Base-by-base conservation (phyloP, 2,888 invertebrate genomes). In the Phorcus lineatus region DNA sequence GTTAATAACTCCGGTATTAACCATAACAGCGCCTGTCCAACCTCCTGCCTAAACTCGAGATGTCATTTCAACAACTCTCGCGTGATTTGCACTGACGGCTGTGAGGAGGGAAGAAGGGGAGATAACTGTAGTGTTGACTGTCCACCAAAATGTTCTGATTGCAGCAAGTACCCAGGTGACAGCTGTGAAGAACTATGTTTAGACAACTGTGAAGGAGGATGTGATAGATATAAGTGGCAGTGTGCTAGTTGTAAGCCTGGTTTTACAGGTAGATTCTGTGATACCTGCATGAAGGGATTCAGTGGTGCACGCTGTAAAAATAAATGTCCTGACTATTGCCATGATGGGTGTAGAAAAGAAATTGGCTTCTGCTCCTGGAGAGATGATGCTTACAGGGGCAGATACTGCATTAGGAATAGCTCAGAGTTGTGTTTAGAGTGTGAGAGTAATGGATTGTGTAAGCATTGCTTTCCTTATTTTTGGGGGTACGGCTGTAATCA, bases 61-160 rank as follows among this genome's bases (percentile, higher is more conserved):
- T 62, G 62, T 28, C 28, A 62, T 16, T 28, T 62, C 67, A 82
- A 85, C 80, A 85, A 81, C 62, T 79, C 81, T 0, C 79, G 80
- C 54, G 85, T 82, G 0, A 62, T 76, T 1, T 85, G 85, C 76
- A 79, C 81, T 9, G 47, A 47, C 16, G 85, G 84, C 2, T 85
- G 85, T 79, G 80, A 77, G 24, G 75, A 75, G 17, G 85, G 84
- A 6, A 83, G 80, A 67, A 40, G 7, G 24, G 85, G 85, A 4
- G 78, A 78, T 11, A 66, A 74, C 4, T 83, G 85, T 17, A 28
- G 24, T 3, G 11, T 62, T 13, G 28, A 62, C 17, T 62, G 62
- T 62, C 62, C 62, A 24, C 24, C 62, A 24, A 28, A 24, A 24
- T 62, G 62, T 62, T 28, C 62, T 16, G 28, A 62, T 13, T 62